Percentiles rank a stretch among this genome's conserved stretches.
phyloP scores from a whole-genome alignment of 2,113 vertebrate species.

The Phodopus roborovskii region DNA sequence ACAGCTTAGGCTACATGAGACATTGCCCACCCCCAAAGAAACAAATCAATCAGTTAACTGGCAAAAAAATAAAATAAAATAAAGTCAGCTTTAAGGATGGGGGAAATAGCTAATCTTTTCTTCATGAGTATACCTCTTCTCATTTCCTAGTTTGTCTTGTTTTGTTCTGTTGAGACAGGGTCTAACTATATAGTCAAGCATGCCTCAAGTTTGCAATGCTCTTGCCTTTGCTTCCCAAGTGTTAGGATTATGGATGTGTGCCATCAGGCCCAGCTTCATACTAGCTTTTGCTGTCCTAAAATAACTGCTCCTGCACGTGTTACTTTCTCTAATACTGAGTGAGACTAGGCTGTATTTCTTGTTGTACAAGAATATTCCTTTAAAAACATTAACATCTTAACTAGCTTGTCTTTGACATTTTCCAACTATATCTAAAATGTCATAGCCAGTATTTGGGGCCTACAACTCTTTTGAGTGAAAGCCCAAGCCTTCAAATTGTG shows the following conservation, averaged over 20 bases:
- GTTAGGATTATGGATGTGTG: background rate
- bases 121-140: background rate
- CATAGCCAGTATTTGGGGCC: constrained; percentile 74
- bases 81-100: background rate
- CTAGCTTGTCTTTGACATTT: constrained; percentile 79
- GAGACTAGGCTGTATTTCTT: constrained; percentile 41
- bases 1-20: background rate
- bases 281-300: constrained; percentile 14
- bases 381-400: constrained; percentile 75
- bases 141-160: background rate
- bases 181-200: background rate
- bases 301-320: background rate
- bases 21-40: no score
- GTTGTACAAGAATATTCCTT: constrained; percentile 43
- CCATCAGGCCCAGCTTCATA: background rate
- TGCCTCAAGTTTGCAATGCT: background rate
- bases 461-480: constrained; percentile 75
- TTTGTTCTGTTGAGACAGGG: background rate
- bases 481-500: constrained; percentile 73
- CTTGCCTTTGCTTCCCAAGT: background rate
- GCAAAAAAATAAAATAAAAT: background rate
- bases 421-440: constrained; percentile 78
- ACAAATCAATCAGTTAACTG: background rate
- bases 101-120: constrained; percentile 28
- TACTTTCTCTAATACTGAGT: constrained; percentile 30